phyloP scores from a whole-genome alignment of 2,888 invertebrate species.

The Eristalinus aeneus region DNA sequence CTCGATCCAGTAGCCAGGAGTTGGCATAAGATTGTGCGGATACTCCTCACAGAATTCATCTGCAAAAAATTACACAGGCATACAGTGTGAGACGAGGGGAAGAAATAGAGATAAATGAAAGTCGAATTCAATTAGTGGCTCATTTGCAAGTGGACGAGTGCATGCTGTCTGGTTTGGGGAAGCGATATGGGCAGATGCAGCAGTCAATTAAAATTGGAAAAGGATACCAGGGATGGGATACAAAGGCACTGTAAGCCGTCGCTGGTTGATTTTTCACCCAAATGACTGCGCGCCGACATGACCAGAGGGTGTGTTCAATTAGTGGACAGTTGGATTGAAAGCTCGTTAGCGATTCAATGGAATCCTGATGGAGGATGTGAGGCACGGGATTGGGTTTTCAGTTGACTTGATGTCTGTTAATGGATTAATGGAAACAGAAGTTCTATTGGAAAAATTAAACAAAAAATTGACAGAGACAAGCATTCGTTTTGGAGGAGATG shows the following conservation, averaged over 20 bases:
- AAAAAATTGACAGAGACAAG: too few relatives aligned
- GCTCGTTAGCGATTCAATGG: background rate
- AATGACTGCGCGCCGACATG: background rate
- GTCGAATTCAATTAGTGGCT: background rate
- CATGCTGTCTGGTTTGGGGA: too few relatives aligned
- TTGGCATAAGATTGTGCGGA: conserved; percentile 94
- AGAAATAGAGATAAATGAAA: conserved; percentile 36
- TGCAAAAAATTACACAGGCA: conserved; percentile 79
- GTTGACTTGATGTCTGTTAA: background rate
- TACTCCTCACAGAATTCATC: conserved; percentile 97
- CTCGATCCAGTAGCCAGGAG: conserved; percentile 97
- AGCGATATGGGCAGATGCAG: background rate
- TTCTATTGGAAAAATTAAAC: too few relatives aligned
- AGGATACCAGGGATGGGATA: background rate
- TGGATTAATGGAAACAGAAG: background rate
- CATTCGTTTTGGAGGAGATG: too few relatives aligned
- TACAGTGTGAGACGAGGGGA: too few relatives aligned
- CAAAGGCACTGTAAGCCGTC: background rate
- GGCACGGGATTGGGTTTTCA: background rate
- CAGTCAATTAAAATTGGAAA: background rate
- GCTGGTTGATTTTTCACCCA: background rate
- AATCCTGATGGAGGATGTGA: too few relatives aligned
- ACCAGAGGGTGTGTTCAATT: background rate
- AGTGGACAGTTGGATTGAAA: background rate
- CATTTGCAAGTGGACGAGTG: background rate